Conservation (phyloP, 2,797 vertebrate species). For the Onychomys arenicola region DNA sequence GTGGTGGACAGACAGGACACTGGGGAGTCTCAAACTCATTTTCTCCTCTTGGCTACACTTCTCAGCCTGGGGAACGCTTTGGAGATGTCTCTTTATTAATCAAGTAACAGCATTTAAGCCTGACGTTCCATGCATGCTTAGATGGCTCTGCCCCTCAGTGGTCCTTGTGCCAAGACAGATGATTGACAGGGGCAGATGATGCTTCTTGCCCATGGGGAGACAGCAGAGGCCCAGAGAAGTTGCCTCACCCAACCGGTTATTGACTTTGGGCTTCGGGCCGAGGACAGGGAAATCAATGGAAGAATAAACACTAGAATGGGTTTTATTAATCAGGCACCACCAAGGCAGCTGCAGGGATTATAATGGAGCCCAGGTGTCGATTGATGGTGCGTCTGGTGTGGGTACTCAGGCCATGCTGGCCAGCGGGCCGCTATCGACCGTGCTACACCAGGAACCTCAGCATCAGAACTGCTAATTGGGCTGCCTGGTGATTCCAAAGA, state of each 20-base stretch:
- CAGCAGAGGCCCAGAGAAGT: slow-evolving; percentile 57
- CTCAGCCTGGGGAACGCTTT: slow-evolving; percentile 62
- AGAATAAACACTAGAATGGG: slow-evolving; percentile 79
- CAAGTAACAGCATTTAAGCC: slow-evolving; percentile 63
- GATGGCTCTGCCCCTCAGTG: slow-evolving; percentile 43
- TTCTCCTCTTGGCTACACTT: slow-evolving; percentile 75
- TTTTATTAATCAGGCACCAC: slow-evolving; percentile 78
- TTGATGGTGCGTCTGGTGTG: slow-evolving; percentile 68
- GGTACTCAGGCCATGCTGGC: slow-evolving; percentile 61
- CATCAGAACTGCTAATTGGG: slow-evolving; percentile 54
- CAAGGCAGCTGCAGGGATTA: slow-evolving; percentile 74
- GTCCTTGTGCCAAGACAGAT: slow-evolving; percentile 59
- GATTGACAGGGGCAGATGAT: slow-evolving; percentile 70
- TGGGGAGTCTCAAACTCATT: slow-evolving; percentile 65
- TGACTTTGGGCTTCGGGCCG: slow-evolving; percentile 68
- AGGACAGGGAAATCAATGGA: slow-evolving; percentile 76
- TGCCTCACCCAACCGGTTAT: slow-evolving; percentile 77
- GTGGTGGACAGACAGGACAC: slow-evolving; percentile 61
- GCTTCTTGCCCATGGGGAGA: slow-evolving; percentile 32
- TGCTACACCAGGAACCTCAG: background rate
- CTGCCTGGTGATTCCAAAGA: slow-evolving; percentile 48
- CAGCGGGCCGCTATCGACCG: slow-evolving; percentile 59
- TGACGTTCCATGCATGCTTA: slow-evolving; percentile 65
- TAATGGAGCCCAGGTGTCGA: slow-evolving; percentile 70
- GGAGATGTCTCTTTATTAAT: slow-evolving; percentile 76